Conservation (phyloP, 2,797 vertebrate genomes). For the Acropternis orthonyx region DNA sequence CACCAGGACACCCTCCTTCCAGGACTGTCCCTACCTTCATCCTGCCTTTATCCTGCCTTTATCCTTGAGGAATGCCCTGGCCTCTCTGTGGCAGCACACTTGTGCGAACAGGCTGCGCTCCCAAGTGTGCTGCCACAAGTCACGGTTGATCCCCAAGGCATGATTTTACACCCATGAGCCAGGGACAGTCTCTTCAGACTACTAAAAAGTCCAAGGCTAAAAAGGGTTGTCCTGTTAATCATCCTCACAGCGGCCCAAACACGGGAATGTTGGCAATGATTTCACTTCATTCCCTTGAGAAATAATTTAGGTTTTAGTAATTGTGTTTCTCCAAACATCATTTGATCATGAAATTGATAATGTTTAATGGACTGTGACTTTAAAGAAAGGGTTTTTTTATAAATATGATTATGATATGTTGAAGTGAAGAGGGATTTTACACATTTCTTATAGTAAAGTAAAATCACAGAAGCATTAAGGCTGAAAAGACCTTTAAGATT, state of each 20-base stretch:
- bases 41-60: not conserved
- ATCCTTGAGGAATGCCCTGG: not conserved
- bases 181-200: not conserved
- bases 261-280: not conserved
- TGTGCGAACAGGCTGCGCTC: not conserved
- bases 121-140: rapidly evolving
- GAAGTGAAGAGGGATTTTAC: not conserved
- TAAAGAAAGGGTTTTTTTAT: not conserved
- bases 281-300: not conserved
- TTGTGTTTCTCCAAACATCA: not conserved
- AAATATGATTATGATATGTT: not conserved
- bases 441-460: not conserved
- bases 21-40: too few species aligned
- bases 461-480: not conserved
- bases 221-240: not conserved
- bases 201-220: not conserved
- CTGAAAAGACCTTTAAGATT: not conserved
- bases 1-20: rapidly evolving
- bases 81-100: too few species aligned
- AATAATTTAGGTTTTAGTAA: not conserved
- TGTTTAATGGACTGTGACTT: not conserved
- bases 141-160: rapidly evolving
- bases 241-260: not conserved
- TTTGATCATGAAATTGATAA: not conserved
- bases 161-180: rapidly evolving